These are phyloP conservation scores for Ferrisia virgata DNA, from an alignment of 2,888 invertebrate genomes.

Conservation along the genomic window DNA sequence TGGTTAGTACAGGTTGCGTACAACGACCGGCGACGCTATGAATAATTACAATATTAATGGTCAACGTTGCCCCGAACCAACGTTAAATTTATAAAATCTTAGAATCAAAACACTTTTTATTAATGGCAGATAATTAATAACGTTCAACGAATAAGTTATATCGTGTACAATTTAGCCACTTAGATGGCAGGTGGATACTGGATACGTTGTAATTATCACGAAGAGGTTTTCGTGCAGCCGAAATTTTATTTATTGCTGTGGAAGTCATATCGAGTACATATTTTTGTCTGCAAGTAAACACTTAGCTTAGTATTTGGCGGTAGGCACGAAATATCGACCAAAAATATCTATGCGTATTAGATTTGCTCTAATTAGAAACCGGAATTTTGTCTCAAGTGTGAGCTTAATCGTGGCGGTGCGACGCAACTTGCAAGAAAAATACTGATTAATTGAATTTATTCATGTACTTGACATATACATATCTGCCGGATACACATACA, in stretches of 20 bases:
- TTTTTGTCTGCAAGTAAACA: not conserved
- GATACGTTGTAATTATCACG: not conserved
- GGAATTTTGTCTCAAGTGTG: not conserved
- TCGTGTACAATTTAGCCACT: not conserved
- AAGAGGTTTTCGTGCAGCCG: not conserved
- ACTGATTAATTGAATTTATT: not conserved
- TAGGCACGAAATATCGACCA: not conserved
- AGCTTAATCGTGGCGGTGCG: not conserved
- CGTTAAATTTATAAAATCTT: not conserved
- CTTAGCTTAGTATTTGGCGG: no score
- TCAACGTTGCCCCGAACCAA: not conserved
- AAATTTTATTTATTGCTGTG: not conserved
- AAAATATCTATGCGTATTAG: constrained; percentile 6
- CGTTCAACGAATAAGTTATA: not conserved
- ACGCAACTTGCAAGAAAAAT: not conserved
- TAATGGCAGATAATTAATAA: not conserved
- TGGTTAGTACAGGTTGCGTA: not conserved
- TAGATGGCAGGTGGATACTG: not conserved
- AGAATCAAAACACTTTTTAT: not conserved
- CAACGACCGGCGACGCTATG: not conserved
- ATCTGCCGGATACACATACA: no score
- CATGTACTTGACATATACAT: no score
- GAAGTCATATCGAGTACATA: not conserved
- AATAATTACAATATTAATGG: not conserved
- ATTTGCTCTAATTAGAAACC: constrained; percentile 14